Percentiles rank a stretch among this genome's conserved stretches.
phyloP scores from a whole-genome alignment of 2,888 invertebrate genomes.

The Eugnorisma glareosa region DNA sequence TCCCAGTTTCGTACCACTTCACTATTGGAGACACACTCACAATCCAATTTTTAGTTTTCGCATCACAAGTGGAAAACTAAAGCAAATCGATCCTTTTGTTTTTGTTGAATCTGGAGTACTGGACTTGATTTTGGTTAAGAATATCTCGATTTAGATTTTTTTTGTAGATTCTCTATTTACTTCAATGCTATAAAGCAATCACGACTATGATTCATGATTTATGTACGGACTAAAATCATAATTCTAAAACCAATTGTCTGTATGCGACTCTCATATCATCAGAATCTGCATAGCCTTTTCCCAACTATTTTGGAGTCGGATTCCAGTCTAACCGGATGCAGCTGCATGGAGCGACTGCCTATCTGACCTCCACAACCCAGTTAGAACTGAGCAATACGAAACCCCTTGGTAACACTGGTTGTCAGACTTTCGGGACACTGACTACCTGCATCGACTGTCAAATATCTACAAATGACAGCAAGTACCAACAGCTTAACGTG shows the following conservation, averaged over 20 bases:
- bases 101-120: too few species aligned
- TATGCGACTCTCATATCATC: too few species aligned
- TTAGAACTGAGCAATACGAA: too few species aligned
- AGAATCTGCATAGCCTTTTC: not conserved
- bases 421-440: too few species aligned
- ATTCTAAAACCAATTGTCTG: too few species aligned
- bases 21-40: constrained; percentile 41
- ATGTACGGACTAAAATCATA: not conserved
- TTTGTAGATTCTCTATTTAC: not conserved
- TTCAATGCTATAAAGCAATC: not conserved
- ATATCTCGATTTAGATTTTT: not conserved
- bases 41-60: constrained; percentile 55
- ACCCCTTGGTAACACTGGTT: too few species aligned
- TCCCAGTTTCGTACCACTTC: constrained; percentile 49
- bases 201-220: constrained; percentile 3
- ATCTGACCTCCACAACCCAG: too few species aligned
- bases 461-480: not conserved
- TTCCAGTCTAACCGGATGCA: too few species aligned
- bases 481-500: not conserved
- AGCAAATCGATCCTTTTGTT: constrained; percentile 15
- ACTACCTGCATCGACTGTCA: not conserved
- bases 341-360: not conserved
- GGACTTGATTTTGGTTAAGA: not conserved
- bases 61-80: constrained; percentile 31
- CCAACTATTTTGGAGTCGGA: not conserved